Evolutionary conservation across 2,888 invertebrate genomes (phyloP), one percentile per base, ranked within the genome.

Genomic region (Elegia similella): DNA sequence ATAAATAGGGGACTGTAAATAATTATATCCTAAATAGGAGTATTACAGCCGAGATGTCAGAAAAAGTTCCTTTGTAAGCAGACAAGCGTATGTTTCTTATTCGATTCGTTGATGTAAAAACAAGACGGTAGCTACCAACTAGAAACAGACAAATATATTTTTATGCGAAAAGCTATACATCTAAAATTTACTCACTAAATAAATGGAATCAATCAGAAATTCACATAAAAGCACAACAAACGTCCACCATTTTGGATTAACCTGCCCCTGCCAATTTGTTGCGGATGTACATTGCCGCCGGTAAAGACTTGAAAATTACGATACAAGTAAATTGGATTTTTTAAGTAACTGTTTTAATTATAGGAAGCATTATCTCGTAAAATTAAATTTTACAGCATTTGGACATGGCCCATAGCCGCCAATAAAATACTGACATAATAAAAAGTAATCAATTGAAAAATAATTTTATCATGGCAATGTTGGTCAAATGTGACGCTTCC

Each of bases 241-340:
- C 90, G 89, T 72, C 88, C 84, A 88, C 92, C 92, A 92, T 92
- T 86, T 92, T 92, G 91, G 87, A 89, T 82, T 82, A 84, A 83
- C 82, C 76, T 77, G 73, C 69, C 67, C 65, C 73, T 72, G 72
- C 70, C 75, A 75, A 73, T 70, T 68, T 68, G 70, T 74, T 76
- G 72, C 82, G 84, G 84, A 83, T 77, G 73, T 80, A 15, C 48
- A 56, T 48, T 16, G 48, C 56, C 42, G 48, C 56, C 48, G 48
- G 38, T 30, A 60, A 63, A 60, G 58, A 59, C 60, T 56, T 55
- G 59, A 65, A 64, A 67, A 55, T 7, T 29, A 15, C 8, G 1
- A 43, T 15, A 43, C 12, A 43, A 43, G 10, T 30, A 34, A 1
- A 10, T 13, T 13, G 7, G 3, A 15, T 12, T 29, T 53, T 53